Conservation (phyloP, 1,140 invertebrate genomes). For the Solen grandis region DNA sequence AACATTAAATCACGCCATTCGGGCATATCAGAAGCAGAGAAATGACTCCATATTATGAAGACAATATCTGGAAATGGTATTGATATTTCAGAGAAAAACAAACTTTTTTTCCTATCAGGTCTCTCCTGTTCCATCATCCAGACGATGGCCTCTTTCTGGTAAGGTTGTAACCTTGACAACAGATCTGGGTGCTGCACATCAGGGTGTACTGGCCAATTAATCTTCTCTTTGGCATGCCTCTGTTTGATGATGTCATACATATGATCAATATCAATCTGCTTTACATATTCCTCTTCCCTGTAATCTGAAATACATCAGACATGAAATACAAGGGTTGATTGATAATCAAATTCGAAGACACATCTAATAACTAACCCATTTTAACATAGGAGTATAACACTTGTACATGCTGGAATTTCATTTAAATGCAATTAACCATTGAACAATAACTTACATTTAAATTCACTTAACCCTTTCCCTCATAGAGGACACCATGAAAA, state of each 20-base stretch:
- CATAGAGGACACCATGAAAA: too few relatives aligned
- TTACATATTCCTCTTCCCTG: conserved; percentile 40
- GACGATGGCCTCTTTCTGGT: conserved; percentile 85
- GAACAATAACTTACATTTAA: too few relatives aligned
- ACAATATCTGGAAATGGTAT: not conserved
- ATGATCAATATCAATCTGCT: conserved; percentile 80
- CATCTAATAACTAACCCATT: too few relatives aligned
- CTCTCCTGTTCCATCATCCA: conserved; percentile 85
- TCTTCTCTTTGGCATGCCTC: conserved; percentile 70
- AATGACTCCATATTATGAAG: not conserved
- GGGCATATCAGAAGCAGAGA: not conserved
- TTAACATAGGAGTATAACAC: too few relatives aligned
- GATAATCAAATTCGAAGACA: too few relatives aligned
- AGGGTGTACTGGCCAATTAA: not conserved
- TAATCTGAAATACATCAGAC: too few relatives aligned
- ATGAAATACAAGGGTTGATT: too few relatives aligned
- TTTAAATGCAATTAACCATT: too few relatives aligned
- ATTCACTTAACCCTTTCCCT: too few relatives aligned
- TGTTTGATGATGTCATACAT: conserved; percentile 81
- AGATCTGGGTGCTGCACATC: conserved; percentile 82
- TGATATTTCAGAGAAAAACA: not conserved
- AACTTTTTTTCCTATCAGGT: not conserved
- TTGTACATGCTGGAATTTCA: too few relatives aligned
- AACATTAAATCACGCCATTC: not conserved
- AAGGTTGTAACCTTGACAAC: conserved; percentile 83